A percentile compares a stretch with the other conserved stretches of the same genome.
Conservation (phyloP, 1,140 invertebrate genomes). For the Ceratosolen solmsi region DNA sequence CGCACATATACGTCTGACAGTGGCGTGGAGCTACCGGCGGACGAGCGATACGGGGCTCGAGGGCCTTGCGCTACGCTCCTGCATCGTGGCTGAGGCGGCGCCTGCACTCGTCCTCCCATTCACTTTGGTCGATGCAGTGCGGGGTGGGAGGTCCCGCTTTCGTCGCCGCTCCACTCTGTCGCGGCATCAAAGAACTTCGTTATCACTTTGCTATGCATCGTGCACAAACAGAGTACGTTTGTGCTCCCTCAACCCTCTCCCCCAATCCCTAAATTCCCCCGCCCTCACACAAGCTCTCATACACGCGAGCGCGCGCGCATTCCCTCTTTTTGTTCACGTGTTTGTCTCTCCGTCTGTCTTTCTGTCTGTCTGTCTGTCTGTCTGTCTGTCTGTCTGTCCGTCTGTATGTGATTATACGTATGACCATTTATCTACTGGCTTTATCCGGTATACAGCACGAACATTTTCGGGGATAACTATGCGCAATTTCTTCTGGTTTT, state of each 20-base stretch:
- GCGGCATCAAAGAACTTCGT: not conserved
- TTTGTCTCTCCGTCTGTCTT: not conserved
- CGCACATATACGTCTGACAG: not conserved
- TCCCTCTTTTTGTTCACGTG: not conserved
- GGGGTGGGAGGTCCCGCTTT: not conserved
- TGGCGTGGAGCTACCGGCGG: not conserved
- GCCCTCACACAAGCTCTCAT: too few relatives aligned
- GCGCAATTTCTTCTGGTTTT: too few relatives aligned
- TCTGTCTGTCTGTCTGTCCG: not conserved
- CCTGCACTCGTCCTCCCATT: constrained; percentile 68
- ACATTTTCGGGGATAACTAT: too few relatives aligned
- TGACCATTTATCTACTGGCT: too few relatives aligned
- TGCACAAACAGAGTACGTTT: not conserved
- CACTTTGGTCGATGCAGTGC: constrained; percentile 56
- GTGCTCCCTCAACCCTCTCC: too few relatives aligned
- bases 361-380: not conserved
- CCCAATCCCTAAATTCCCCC: too few relatives aligned
- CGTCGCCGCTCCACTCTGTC: constrained; percentile 9
- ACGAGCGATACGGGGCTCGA: constrained; percentile 66
- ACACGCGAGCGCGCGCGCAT: not conserved
- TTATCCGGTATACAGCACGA: too few relatives aligned
- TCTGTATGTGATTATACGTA: too few relatives aligned
- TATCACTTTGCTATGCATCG: not conserved
- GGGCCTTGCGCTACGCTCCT: constrained; percentile 69
- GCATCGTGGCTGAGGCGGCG: constrained; percentile 71